These are phyloP conservation scores for Amphipyra tragopoginis DNA, from an alignment of 2,888 invertebrate species.

Conservation along the genomic window DNA sequence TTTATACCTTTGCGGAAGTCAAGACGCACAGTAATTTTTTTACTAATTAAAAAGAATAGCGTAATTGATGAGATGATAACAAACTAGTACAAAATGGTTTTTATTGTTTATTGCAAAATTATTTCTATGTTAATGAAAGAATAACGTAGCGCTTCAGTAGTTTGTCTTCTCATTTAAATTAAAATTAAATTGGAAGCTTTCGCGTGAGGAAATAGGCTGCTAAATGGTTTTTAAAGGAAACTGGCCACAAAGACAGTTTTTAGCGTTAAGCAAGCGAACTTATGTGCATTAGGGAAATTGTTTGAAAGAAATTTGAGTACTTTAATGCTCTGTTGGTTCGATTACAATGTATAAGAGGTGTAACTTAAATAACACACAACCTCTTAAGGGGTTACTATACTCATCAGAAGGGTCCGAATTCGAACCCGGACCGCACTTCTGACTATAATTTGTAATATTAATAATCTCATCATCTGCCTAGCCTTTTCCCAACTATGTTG, in stretches of 20 bases:
- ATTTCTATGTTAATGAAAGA: slow-evolving; percentile 41
- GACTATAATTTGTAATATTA: too few relatives aligned
- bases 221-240: slow-evolving; percentile 39
- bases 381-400: too few relatives aligned
- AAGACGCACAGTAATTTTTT: too few relatives aligned
- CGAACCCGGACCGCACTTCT: too few relatives aligned
- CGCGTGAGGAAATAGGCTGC: slow-evolving; percentile 27
- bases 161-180: slow-evolving; percentile 47
- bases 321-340: slow-evolving; percentile 3
- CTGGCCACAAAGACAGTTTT: slow-evolving; percentile 38
- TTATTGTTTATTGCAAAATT: slow-evolving; percentile 13
- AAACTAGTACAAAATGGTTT: slow-evolving; percentile 2
- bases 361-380: too few relatives aligned
- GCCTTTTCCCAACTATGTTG: too few relatives aligned
- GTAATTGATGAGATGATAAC: neutral
- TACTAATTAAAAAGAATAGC: too few relatives aligned
- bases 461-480: too few relatives aligned
- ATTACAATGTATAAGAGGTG: slow-evolving; percentile 1
- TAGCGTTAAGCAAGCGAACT: slow-evolving; percentile 30
- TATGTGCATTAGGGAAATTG: slow-evolving; percentile 37
- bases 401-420: too few relatives aligned
- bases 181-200: slow-evolving; percentile 34
- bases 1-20: too few relatives aligned
- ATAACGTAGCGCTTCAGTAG: slow-evolving; percentile 27
- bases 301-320: slow-evolving; percentile 22